phyloP scores from a whole-genome alignment of 2,113 vertebrate genomes.

The Neotoma lepida region DNA sequence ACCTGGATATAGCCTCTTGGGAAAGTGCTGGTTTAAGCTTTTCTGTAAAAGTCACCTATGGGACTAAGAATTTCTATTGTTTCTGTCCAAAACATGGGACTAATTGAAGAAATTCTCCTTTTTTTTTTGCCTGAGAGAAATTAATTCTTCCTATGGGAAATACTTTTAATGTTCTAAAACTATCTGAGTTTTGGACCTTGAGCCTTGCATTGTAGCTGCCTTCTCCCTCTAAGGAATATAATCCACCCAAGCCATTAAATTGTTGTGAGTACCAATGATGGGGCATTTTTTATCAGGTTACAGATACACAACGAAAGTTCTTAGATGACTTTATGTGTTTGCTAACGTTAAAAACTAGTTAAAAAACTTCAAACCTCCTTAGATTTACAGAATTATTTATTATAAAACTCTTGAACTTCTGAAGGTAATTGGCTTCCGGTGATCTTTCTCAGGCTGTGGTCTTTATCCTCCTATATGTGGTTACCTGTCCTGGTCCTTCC shows the following conservation, averaged over 20 bases:
- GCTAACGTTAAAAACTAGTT: constrained; percentile 52
- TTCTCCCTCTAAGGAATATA: constrained; percentile 60
- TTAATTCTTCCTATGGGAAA: constrained; percentile 71
- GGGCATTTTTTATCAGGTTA: constrained; percentile 62
- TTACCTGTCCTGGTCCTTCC: constrained; percentile 60
- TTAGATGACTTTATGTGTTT: constrained; percentile 46
- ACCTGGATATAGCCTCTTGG: constrained; percentile 54
- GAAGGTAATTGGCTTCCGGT: neutral
- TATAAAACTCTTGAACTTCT: constrained; percentile 25
- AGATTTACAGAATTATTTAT: constrained; percentile 52
- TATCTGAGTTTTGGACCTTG: constrained; percentile 69
- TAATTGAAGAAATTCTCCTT: constrained; percentile 68
- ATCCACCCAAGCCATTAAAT: constrained; percentile 64
- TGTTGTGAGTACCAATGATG: constrained; percentile 65
- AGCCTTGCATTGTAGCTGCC: constrained; percentile 28
- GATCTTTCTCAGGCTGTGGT: constrained; percentile 46
- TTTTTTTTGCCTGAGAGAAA: constrained; percentile 62
- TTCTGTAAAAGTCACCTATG: constrained; percentile 71
- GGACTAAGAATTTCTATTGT: constrained; percentile 54
- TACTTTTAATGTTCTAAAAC: constrained; percentile 64
- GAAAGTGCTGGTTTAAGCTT: constrained; percentile 54
- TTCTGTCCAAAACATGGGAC: constrained; percentile 65
- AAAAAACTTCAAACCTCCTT: constrained; percentile 55
- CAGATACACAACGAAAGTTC: constrained; percentile 18
- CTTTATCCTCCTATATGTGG: neutral